Conservation (phyloP, 2,888 invertebrate species). For the Agrilus cyanescens region DNA sequence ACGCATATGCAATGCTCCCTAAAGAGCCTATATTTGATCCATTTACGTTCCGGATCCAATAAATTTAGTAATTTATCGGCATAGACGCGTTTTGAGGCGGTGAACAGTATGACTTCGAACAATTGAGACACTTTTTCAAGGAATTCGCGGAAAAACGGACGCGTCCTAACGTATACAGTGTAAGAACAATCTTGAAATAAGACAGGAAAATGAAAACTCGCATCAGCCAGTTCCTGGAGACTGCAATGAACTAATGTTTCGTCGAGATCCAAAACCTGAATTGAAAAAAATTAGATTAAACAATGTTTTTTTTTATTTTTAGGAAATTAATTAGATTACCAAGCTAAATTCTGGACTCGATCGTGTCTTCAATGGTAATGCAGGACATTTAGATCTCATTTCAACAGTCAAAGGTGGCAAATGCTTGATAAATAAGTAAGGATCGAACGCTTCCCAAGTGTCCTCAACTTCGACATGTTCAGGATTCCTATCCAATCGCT, state of each 20-base stretch:
- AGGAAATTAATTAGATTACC: constrained; percentile 39
- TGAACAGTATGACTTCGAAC: constrained; percentile 91
- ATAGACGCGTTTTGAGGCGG: constrained; percentile 90
- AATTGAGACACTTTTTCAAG: constrained; percentile 71
- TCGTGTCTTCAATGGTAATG: constrained; percentile 81
- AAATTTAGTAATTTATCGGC: constrained; percentile 88
- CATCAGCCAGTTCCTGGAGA: constrained; percentile 80
- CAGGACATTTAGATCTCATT: constrained; percentile 62
- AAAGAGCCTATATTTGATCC: constrained; percentile 87
- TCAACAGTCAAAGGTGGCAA: constrained; percentile 71
- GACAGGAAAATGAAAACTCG: constrained; percentile 88
- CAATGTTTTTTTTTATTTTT: too few relatives aligned
- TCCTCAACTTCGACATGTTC: constrained; percentile 38
- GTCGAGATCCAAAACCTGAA: constrained; percentile 57
- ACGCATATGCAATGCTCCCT: constrained; percentile 92
- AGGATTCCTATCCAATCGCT: constrained; percentile 29
- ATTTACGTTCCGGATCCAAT: constrained; percentile 75
- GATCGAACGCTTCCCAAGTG: constrained; percentile 75
- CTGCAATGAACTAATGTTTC: constrained; percentile 95
- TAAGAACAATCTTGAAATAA: constrained; percentile 85
- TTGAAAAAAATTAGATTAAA: too few relatives aligned
- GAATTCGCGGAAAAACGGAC: constrained; percentile 87
- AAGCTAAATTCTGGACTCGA: constrained; percentile 90
- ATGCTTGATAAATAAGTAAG: constrained; percentile 84
- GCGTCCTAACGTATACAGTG: constrained; percentile 71